Evolutionary conservation across 1,140 invertebrate species (phyloP), one percentile per base, ranked within the genome.

Genomic region (Apis dorsata): DNA sequence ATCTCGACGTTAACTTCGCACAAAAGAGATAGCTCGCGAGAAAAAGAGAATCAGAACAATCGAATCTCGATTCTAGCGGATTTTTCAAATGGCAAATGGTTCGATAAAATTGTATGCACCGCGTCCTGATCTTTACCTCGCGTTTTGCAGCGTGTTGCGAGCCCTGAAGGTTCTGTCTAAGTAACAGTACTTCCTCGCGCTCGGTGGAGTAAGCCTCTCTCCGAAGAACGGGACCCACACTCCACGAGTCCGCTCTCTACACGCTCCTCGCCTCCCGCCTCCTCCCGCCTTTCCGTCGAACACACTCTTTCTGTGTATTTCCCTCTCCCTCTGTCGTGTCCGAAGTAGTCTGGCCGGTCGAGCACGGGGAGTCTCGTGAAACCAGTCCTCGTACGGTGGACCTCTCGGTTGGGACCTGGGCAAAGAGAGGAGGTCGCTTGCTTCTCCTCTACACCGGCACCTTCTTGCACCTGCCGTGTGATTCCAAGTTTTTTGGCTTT

Each of bases 141-240:
- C 72, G 83, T 82, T 88, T 83, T 80, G 68, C 82, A 71, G 66
- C 84, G 72, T 80, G 80, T 63, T 62, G 65, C 77, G 79, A 69
- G 74, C 81, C 88, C 85, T 68, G 82, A 81, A 88, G 88, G 83
- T 85, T 73, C 84, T 80, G 75, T 89, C 90, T 86, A 89, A 91
- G 90, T 91, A 91, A 91, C 90, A 91, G 90, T 90, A 91, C 90
- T 90, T 91, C 72, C 85, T 86, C 82, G 88, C 89, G 85, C 84
- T 88, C 83, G 53, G 24, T 83, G 88, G 77, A 89, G 83, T 72
- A 81, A 88, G 84, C 88, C 86, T 87, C 88, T 90, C 88, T 83
- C 85, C 90, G 88, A 89, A 83, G 85, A 91, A 91, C 90, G 90
- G 90, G 85, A 91, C 89, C 90, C 83, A 85, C 83, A 65, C 82